Percentiles rank a stretch among this genome's conserved stretches.
Evolutionary conservation across 2,113 vertebrate genomes (phyloP).

Genomic region (Oplegnathus fasciatus): DNA sequence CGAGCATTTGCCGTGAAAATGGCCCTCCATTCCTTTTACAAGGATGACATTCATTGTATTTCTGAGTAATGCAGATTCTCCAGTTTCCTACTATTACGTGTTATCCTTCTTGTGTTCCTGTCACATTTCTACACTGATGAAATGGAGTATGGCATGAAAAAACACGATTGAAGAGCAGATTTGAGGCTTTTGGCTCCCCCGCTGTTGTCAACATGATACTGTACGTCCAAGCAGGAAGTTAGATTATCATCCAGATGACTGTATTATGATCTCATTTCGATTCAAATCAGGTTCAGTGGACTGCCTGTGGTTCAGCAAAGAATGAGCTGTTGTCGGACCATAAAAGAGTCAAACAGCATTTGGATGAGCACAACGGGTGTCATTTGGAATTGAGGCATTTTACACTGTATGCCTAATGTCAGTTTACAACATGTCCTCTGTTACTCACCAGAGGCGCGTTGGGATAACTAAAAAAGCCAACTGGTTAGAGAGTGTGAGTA

Average conservation of each 20-base stretch:
- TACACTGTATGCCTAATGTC: background rate
- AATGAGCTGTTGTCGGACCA: constrained; percentile 18
- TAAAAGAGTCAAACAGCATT: constrained; percentile 19
- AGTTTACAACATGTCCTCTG: constrained; percentile 2
- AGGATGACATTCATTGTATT: constrained; percentile 14
- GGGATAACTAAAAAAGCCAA: background rate
- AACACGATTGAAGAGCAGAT: background rate
- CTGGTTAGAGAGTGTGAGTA: background rate
- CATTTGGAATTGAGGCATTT: background rate
- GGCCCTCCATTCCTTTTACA: background rate
- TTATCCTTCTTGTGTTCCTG: constrained; percentile 5
- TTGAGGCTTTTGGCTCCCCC: background rate
- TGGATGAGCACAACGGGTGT: constrained; percentile 12
- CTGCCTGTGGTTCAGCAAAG: constrained; percentile 23
- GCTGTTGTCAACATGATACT: constrained; percentile 4
- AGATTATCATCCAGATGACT: background rate
- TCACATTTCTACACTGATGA: background rate
- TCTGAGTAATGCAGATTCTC: constrained; percentile 10
- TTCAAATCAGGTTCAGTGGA: constrained; percentile 24
- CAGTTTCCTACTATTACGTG: background rate
- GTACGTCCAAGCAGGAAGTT: constrained; percentile 19
- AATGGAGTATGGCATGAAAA: constrained; percentile 4
- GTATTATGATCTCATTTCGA: constrained; percentile 33
- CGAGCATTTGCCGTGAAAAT: constrained; percentile 3
- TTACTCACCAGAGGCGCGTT: background rate